Conservation (phyloP, 2,888 invertebrate species). For the Muschampia staudingeri region DNA sequence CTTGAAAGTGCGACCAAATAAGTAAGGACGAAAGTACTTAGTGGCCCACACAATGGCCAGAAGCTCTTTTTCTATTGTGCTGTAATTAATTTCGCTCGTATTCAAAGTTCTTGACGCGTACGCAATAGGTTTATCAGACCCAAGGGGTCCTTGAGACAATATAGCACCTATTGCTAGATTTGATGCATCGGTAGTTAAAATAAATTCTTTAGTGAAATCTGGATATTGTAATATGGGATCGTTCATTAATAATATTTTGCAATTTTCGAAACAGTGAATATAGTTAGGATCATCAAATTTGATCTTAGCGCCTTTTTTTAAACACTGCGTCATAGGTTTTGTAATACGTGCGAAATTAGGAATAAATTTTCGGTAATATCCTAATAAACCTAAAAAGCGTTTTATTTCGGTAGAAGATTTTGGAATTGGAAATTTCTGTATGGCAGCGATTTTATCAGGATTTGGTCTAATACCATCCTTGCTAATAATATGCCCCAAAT, state of each 20-base stretch:
- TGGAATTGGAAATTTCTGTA: constrained; percentile 25
- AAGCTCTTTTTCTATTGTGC: no score
- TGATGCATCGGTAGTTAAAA: background rate
- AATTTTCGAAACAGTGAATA: background rate
- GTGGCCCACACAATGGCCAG: no score
- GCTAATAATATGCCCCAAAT: constrained; percentile 12
- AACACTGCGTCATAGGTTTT: background rate
- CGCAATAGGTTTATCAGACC: constrained; percentile 59
- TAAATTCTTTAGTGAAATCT: no score
- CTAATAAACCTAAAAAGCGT: background rate
- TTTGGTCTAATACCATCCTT: constrained; percentile 23
- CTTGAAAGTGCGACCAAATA: constrained; percentile 55
- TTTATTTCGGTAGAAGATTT: constrained; percentile 29
- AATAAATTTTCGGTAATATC: no score
- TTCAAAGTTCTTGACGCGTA: constrained; percentile 43
- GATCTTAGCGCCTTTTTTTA: background rate
- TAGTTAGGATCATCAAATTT: background rate
- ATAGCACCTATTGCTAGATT: background rate
- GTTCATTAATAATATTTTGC: background rate
- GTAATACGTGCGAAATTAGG: background rate
- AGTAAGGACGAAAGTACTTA: background rate
- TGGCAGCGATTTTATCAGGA: constrained; percentile 20
- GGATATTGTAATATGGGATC: no score
- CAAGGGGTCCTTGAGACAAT: constrained; percentile 53
- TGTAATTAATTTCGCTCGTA: background rate